Evolutionary conservation across 2,888 invertebrate species (phyloP).

Genomic region (Nysson spinosus): DNA sequence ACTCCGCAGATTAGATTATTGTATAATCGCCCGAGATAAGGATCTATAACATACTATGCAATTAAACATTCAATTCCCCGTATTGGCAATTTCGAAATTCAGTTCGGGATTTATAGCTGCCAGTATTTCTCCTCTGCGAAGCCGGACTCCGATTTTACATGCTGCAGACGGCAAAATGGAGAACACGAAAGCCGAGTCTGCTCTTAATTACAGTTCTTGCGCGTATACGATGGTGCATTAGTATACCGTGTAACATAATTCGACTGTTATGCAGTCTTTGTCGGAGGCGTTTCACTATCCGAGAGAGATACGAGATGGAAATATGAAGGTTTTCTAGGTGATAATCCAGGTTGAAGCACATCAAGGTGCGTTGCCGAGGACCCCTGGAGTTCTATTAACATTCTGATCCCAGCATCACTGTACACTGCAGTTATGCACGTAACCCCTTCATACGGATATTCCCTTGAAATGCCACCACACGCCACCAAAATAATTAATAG

Average conservation of each 20-base stretch:
- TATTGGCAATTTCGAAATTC: neutral
- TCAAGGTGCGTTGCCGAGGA: conserved; percentile 20
- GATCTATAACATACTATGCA: too few relatives aligned
- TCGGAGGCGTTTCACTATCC: conserved; percentile 28
- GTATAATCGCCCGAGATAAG: too few relatives aligned
- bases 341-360: conserved; percentile 51
- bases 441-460: too few relatives aligned
- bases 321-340: conserved; percentile 25
- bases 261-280: conserved; percentile 55
- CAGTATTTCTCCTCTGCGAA: conserved; percentile 17
- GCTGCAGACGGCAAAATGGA: conserved; percentile 43
- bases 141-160: conserved; percentile 36
- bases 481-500: neutral
- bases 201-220: conserved; percentile 66
- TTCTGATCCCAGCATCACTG: conserved; percentile 24
- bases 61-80: neutral
- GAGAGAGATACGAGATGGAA: conserved; percentile 9
- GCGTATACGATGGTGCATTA: conserved; percentile 33
- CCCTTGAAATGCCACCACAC: conserved; percentile 7
- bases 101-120: conserved; percentile 19
- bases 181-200: conserved; percentile 40
- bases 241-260: conserved; percentile 52
- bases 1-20: too few relatives aligned
- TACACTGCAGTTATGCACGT: too few relatives aligned
- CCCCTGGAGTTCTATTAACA: conserved; percentile 37